Percentiles rank a stretch among this genome's conserved stretches.
Evolutionary conservation across 2,797 vertebrate species (phyloP).

Genomic region (Ibycter americanus): DNA sequence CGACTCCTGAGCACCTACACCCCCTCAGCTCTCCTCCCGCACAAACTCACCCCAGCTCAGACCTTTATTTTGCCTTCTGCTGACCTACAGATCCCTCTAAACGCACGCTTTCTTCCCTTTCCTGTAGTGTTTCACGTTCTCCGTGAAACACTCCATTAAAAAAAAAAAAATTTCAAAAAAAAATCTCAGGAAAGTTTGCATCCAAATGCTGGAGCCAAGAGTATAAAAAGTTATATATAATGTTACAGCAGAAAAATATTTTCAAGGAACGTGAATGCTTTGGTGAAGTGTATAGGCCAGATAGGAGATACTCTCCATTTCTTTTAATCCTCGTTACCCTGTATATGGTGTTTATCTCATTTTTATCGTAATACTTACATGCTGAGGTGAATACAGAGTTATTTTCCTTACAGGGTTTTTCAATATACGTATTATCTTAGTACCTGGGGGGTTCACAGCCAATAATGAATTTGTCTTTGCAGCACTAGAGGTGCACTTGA

Average conservation of each 20-base stretch:
- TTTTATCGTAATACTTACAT: neutral
- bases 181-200: neutral
- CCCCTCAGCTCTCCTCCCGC: neutral
- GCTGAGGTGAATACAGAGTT: neutral
- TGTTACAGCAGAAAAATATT: neutral
- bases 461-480: neutral
- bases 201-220: neutral
- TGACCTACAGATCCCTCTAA: neutral
- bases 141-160: neutral
- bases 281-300: neutral
- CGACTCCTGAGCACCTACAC: neutral
- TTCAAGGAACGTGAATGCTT: neutral
- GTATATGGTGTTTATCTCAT: neutral
- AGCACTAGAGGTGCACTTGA: neutral
- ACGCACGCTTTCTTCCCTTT: rapidly evolving
- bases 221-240: neutral
- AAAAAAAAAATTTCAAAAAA: neutral
- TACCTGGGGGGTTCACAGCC: neutral
- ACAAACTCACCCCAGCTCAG: neutral
- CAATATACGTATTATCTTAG: neutral
- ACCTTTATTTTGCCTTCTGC: neutral
- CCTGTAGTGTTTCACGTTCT: neutral
- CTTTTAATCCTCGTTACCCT: neutral
- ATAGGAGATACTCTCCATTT: neutral
- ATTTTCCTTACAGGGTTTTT: neutral